Base-by-base conservation (phyloP, 1,140 invertebrate species). In the Phocides pigmalion region DNA sequence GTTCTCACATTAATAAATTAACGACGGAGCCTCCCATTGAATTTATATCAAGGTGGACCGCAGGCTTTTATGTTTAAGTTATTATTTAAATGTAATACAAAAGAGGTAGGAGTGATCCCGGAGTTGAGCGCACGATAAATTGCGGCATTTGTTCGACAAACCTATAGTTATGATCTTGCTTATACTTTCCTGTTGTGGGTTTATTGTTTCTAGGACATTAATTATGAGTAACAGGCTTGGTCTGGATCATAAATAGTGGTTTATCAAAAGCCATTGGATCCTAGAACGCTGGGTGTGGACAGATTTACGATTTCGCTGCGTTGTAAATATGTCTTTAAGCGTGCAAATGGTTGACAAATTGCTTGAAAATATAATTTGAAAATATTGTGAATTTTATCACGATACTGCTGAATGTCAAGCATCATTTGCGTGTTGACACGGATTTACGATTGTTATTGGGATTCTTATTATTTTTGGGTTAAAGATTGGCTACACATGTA, bases 121-220 rank as follows among this genome's bases (percentile, higher is more conserved):
- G 66, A 75, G 74, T 78, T 70, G 53, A 67, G 64, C 53, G 53
- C 51, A 62, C 62, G 62, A 64, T 70, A 70, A 68, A 70, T 72
- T 66, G 65, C 64, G 58, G 64, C 46, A 64, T 65, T 74, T 74
- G 61, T 62, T 63, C 37, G 46, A 51, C 49, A 42, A 44, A 49
- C 53, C 19, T 19, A 12, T 37, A 41, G 62, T 41, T 54, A 44
- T 12, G 14, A 58, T 58, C 15, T 58, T 19, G 41, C 54, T 46
- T 58, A 42, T 32, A 32, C 22, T 58, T 58, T 58, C 32, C 39
- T 62, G 61, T 32, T 25, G 17, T 25, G 20, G 41, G 20, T 32
- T 16, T 42, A 58, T 58, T 58, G 54, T 58, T 58, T 58, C 53
- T 44, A 58, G 54, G 11, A 58, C 41, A 58, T 58, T 58, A 58